Percentiles rank a stretch among this genome's conserved stretches.
Conservation (phyloP, 2,888 invertebrate species). For the Cryptosula pallasiana region DNA sequence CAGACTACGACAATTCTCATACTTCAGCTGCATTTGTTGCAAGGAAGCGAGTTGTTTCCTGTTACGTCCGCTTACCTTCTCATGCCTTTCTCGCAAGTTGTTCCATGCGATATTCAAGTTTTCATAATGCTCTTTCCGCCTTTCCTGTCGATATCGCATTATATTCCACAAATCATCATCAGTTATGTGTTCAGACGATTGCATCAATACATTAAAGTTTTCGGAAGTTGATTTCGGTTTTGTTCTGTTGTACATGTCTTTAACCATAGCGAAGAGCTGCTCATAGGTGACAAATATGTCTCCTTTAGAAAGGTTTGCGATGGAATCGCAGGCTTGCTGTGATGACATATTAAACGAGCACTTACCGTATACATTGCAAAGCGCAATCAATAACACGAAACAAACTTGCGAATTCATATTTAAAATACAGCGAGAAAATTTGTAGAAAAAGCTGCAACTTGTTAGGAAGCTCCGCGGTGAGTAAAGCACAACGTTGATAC, state of each 20-base stretch:
- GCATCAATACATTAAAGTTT: too few relatives aligned
- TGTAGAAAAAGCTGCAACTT: too few relatives aligned
- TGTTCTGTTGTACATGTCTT: background rate
- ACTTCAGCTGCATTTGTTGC: background rate
- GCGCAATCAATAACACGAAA: too few relatives aligned
- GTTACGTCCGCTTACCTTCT: background rate
- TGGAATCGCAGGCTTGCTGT: background rate
- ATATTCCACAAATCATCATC: background rate
- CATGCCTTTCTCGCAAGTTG: background rate
- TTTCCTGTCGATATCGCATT: background rate
- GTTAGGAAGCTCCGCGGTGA: too few relatives aligned
- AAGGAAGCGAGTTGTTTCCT: background rate
- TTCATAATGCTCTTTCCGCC: background rate
- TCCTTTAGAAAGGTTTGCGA: background rate
- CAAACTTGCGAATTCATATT: too few relatives aligned
- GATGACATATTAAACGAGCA: background rate
- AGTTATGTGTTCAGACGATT: background rate
- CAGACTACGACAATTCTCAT: background rate
- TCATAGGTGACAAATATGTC: background rate
- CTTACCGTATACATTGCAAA: background rate
- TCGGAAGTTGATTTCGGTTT: background rate
- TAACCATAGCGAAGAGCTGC: background rate
- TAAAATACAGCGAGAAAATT: too few relatives aligned
- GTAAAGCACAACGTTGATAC: too few relatives aligned
- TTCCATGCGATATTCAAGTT: background rate